These are phyloP conservation scores for Sturmia bella DNA, from an alignment of 2,888 invertebrate species.

Conservation along the genomic window DNA sequence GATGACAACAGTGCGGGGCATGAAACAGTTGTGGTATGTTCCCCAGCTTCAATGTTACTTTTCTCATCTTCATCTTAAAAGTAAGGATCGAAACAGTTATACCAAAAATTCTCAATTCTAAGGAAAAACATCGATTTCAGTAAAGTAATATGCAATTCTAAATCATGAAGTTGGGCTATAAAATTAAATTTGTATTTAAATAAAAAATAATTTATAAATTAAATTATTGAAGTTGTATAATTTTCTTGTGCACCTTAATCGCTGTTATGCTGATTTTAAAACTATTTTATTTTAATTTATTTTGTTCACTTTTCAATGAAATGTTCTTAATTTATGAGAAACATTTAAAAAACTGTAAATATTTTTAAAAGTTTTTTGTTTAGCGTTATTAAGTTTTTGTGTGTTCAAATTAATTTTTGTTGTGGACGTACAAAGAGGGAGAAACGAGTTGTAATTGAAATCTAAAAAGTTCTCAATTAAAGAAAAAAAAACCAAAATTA, in stretches of 20 bases:
- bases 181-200: too few relatives aligned
- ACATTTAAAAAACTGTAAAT: constrained; percentile 5
- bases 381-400: constrained; percentile 23
- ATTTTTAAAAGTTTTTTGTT: neutral
- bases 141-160: too few relatives aligned
- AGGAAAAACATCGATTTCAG: too few relatives aligned
- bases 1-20: too few relatives aligned
- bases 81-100: too few relatives aligned
- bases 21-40: too few relatives aligned
- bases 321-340: constrained; percentile 27
- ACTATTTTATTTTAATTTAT: constrained; percentile 37
- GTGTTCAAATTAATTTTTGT: constrained; percentile 46
- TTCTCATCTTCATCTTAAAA: too few relatives aligned
- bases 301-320: constrained; percentile 9
- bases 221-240: too few relatives aligned
- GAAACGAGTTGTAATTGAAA: constrained; percentile 57
- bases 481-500: constrained; percentile 59
- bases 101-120: too few relatives aligned
- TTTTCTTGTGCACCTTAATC: neutral
- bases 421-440: neutral
- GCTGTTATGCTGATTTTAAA: constrained; percentile 10
- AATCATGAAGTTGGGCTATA: too few relatives aligned
- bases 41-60: too few relatives aligned
- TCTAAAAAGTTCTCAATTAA: constrained; percentile 63
- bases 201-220: too few relatives aligned